Percentiles rank a stretch among this genome's conserved stretches.
Evolutionary conservation across 1,140 invertebrate species (phyloP).

Genomic region (Delia radicum): DNA sequence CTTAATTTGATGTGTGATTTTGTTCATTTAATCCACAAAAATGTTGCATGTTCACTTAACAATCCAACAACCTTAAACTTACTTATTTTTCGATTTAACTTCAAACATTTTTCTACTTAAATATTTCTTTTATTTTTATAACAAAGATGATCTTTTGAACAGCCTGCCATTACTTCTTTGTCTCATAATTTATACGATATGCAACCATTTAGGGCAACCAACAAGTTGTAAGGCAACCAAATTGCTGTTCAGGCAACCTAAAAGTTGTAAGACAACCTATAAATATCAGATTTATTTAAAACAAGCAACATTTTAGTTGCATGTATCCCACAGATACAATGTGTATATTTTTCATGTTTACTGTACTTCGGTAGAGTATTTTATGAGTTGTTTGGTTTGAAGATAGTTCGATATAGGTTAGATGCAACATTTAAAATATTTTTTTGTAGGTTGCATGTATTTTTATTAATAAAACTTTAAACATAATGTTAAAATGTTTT

Average conservation of each 20-base stretch:
- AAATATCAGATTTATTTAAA: neutral
- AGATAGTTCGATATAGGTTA: neutral
- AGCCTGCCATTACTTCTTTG: slow-evolving; percentile 1
- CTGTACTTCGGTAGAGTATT: neutral
- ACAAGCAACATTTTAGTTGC: neutral
- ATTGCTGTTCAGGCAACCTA: neutral
- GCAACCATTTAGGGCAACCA: neutral
- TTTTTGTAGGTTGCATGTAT: neutral
- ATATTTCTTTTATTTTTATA: neutral
- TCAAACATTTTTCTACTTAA: neutral
- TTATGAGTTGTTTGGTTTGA: neutral
- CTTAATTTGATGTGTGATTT: no score
- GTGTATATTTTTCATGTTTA: neutral
- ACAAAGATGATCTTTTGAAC: neutral
- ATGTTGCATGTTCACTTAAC: neutral
- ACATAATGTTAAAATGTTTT: slow-evolving; percentile 2
- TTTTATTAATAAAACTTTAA: neutral
- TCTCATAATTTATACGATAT: neutral
- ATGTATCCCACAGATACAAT: neutral
- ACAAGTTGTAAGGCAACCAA: neutral
- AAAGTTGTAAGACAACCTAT: neutral
- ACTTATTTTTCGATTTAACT: neutral
- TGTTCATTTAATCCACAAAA: no score
- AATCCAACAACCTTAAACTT: neutral
- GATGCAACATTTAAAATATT: neutral